Evolutionary conservation across 2,888 invertebrate genomes (phyloP), one percentile per base, ranked within the genome.

Genomic region (Orthosia gothica): DNA sequence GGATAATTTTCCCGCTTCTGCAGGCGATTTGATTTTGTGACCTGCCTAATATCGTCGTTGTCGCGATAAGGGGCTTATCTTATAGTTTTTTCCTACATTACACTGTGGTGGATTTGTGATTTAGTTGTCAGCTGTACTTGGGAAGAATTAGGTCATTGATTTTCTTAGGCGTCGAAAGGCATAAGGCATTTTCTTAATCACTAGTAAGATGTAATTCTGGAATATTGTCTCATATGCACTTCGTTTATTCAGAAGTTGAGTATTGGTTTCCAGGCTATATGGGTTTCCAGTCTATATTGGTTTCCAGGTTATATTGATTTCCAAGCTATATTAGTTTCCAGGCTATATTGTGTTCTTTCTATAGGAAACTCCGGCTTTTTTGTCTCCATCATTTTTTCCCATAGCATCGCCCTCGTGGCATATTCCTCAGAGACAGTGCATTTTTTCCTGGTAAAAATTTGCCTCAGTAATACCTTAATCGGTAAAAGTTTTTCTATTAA

Each of bases 21-120:
- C 89, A 82, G 74, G 81, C 90, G 86, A 89, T 92, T 92, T 88
- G 91, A 92, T 92, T 92, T 92, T 91, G 92, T 81, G 89, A 91
- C 89, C 88, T 88, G 77, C 87, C 84, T 90, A 89, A 91, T 89
- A 84, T 78, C 82, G 75, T 85, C 84, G 85, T 89, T 90, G 80
- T 66, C 47, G 76, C 81, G 91, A 89, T 89, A 90, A 89, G 86
- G 74, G 84, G 82, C 62, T 87, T 82, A 87, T 81, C 87, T 79
- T 78, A 79, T 87, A 88, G 86, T 87, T 90, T 87, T 87, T 88
- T 84, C 78, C 82, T 79, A 77, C 85, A 85, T 76, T 79, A 84
- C 83, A 59, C 78, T 77, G 78, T 52, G 78, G 73, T 52, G 59
- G 58, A 62, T 45, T 58, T 63, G 26, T 26, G 26, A n/a, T n/a